These are phyloP conservation scores for Chymomyza caudatula DNA, from an alignment of 2,888 invertebrate genomes.

Conservation along the genomic window DNA sequence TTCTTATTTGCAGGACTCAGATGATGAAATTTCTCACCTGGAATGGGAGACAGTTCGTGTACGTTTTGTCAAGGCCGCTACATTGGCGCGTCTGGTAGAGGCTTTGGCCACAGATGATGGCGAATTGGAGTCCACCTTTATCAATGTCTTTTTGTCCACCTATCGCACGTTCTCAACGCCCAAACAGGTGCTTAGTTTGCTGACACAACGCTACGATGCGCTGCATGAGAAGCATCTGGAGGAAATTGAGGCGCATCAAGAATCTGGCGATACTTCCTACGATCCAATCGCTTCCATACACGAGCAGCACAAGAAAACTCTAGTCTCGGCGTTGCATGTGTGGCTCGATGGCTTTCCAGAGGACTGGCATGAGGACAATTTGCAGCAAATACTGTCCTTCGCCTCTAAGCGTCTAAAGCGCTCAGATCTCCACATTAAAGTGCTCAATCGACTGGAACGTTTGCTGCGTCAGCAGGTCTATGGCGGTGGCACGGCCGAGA, in stretches of 20 bases:
- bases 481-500: conserved; percentile 47
- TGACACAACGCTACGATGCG: conserved; percentile 88
- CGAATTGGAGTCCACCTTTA: conserved; percentile 97
- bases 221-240: conserved; percentile 77
- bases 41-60: conserved; percentile 99
- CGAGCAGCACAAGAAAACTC: conserved; percentile 83
- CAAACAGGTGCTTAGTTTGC: conserved; percentile 88
- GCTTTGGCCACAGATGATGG: conserved; percentile 96
- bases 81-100: conserved; percentile 94
- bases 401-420: conserved; percentile 89
- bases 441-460: conserved; percentile 76
- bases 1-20: conserved; percentile 82
- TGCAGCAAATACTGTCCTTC: conserved; percentile 91
- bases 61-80: conserved; percentile 96
- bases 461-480: conserved; percentile 80
- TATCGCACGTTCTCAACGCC: conserved; percentile 94
- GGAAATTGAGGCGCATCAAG: conserved; percentile 62
- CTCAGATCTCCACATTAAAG: conserved; percentile 88
- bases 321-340: conserved; percentile 93
- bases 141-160: conserved; percentile 97
- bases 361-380: conserved; percentile 83
- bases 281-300: conserved; percentile 68
- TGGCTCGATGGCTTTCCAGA: conserved; percentile 99
- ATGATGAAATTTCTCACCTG: conserved; percentile 95
- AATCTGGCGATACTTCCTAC: conserved; percentile 47